A percentile compares a stretch with the other conserved stretches of the same genome.
Evolutionary conservation across 2,113 vertebrate genomes (phyloP).

Genomic region (Sigmodon hispidus): DNA sequence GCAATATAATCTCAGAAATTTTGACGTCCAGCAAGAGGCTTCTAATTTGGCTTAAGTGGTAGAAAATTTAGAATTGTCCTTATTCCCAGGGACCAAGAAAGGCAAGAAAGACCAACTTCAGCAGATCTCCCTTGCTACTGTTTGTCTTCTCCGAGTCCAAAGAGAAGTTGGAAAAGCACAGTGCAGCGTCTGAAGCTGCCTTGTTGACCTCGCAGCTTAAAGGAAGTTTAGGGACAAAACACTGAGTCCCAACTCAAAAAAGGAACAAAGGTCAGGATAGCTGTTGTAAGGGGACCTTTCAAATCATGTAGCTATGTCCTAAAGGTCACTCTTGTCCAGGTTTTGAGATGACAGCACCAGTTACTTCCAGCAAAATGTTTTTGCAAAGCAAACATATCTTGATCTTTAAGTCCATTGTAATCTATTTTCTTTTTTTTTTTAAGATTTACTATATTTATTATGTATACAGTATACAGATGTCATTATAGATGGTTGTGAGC

Average conservation of each 20-base stretch:
- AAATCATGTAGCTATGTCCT: background rate
- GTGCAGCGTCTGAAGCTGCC: background rate
- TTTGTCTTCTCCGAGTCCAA: background rate
- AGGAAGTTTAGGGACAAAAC: constrained; percentile 20
- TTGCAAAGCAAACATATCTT: background rate
- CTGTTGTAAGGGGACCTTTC: background rate
- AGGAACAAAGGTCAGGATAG: background rate
- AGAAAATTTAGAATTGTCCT: background rate
- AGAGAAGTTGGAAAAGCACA: constrained; percentile 8
- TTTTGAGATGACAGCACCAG: constrained; percentile 10
- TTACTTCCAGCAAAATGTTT: constrained; percentile 11
- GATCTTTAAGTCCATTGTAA: background rate
- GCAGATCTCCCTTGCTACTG: background rate
- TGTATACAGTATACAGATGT: no score
- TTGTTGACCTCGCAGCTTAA: constrained; percentile 3
- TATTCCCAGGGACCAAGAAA: background rate
- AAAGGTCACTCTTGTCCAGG: background rate
- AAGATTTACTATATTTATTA: no score
- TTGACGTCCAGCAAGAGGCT: background rate
- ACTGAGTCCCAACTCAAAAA: background rate
- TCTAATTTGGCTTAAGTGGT: background rate
- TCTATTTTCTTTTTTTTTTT: no score
- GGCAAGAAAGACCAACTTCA: background rate
- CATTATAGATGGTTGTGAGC: no score
- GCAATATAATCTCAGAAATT: background rate